Evolutionary conservation across 1,140 invertebrate genomes (phyloP).

Genomic region (Procambarus clarkii): DNA sequence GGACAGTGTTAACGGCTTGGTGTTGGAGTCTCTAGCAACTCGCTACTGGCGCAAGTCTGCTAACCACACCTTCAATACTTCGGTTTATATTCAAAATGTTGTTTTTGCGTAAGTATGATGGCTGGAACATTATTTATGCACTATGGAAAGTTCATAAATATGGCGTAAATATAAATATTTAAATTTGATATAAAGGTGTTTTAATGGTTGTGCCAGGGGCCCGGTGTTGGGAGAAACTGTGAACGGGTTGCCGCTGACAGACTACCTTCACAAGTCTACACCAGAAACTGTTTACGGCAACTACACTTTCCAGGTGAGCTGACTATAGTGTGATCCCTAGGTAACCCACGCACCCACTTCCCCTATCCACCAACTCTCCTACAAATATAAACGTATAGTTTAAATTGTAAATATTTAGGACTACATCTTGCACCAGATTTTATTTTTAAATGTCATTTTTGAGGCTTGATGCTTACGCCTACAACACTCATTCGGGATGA

Average conservation of each 20-base stretch:
- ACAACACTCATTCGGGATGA: no score
- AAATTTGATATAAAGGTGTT: no score
- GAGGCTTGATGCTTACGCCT: no score
- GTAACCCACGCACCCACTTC: not conserved
- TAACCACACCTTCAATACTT: not conserved
- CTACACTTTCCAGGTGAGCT: constrained; percentile 38
- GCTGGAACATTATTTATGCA: no score
- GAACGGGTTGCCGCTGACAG: not conserved
- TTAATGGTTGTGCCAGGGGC: not conserved
- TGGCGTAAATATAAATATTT: no score
- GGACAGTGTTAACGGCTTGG: not conserved
- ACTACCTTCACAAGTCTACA: not conserved
- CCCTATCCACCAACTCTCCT: no score
- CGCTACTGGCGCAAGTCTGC: constrained; percentile 25
- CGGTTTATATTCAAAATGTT: not conserved
- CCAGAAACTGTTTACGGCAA: not conserved
- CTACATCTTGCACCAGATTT: no score
- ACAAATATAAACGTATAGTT: no score
- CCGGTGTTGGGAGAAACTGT: not conserved
- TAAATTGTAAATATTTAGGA: no score
- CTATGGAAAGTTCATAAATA: no score
- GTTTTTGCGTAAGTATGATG: constrained; percentile 13
- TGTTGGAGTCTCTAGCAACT: not conserved
- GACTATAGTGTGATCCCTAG: not conserved
- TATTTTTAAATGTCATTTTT: no score